These are phyloP conservation scores for Strigops habroptila DNA, from an alignment of 2,113 vertebrate genomes.

Conservation along the genomic window DNA sequence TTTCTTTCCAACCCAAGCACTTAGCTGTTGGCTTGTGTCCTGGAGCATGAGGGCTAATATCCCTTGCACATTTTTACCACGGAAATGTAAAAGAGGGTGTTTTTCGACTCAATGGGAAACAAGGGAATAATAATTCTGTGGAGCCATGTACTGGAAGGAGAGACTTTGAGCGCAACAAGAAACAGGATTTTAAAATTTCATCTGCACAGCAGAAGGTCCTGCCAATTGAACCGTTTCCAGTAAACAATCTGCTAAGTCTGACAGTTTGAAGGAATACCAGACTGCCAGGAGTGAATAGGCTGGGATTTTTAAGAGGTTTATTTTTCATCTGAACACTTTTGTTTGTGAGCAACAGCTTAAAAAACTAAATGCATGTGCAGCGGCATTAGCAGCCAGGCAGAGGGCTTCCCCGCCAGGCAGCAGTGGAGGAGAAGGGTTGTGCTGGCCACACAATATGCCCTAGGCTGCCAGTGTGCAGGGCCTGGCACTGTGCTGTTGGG, in stretches of 20 bases:
- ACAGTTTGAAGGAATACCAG: slow-evolving; percentile 78
- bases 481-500: background rate
- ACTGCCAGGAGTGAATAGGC: slow-evolving; percentile 76
- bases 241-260: slow-evolving; percentile 81
- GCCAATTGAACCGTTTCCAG: slow-evolving; percentile 79
- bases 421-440: slow-evolving; percentile 14
- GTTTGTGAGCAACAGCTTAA: slow-evolving; percentile 69
- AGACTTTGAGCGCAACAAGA: slow-evolving; percentile 75
- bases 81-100: slow-evolving; percentile 63
- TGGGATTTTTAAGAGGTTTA: slow-evolving; percentile 76
- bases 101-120: slow-evolving; percentile 73
- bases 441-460: background rate
- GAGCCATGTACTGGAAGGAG: slow-evolving; percentile 72
- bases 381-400: slow-evolving; percentile 63
- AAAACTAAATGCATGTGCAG: slow-evolving; percentile 42
- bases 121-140: slow-evolving; percentile 78
- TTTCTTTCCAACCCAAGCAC: background rate
- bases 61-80: background rate
- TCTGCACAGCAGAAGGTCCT: slow-evolving; percentile 78
- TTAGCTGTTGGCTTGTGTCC: slow-evolving; percentile 18
- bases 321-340: slow-evolving; percentile 75
- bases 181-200: slow-evolving; percentile 78
- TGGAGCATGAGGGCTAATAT: slow-evolving; percentile 8
- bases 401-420: slow-evolving; percentile 56
- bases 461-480: background rate